Base-by-base conservation (phyloP, 2,113 vertebrate species). In the Centropristis striata region DNA sequence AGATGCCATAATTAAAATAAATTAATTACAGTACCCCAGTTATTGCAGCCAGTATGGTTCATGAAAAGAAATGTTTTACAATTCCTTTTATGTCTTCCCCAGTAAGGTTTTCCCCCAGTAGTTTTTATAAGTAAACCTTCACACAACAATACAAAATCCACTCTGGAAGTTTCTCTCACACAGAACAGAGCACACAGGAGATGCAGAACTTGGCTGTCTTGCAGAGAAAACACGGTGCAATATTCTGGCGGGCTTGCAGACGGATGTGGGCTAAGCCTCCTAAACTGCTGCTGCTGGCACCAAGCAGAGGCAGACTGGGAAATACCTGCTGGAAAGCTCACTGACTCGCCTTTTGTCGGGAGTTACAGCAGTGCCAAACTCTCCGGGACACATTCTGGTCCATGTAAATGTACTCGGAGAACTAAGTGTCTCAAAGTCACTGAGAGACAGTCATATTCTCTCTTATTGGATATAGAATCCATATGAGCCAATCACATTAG, bases 401-500 rank as follows among this genome's bases (percentile, higher is more conserved):
- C 39, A 44, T 42, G 23, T 63, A 42, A 44, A 63, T 27, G 39
- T 42, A 63, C 21, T 20, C 51, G 63, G 41, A 0, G 27, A 74
- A 44, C 37, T 9, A 20, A 72, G 60, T 11, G 3, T 49, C 49
- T 78, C 13, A 69, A 80, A 72, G 78, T 73, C 81, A 55, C 46
- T n/a, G 36, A n/a, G 51, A 81, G 67, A 55, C 54, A 1, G 39
- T 72, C 63, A 20, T 23, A 61, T 81, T 80, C 68, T 42, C 72
- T 54, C 76, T 84, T 77, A 75, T 69, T 77, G 51, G 39, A 80
- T 73, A 51, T 55, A n/a, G 63, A 69, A 83, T 86, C 84, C 74
- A 83, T 83, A 78, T 4, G 42, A 85, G 69, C 86, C 83, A 88
- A 88, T 88, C 73, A 46, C 70, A 88, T 90, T 88, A 83, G 44